These are phyloP conservation scores for Drosophila asahinai DNA, from an alignment of 1,140 invertebrate species.

Conservation along the genomic window DNA sequence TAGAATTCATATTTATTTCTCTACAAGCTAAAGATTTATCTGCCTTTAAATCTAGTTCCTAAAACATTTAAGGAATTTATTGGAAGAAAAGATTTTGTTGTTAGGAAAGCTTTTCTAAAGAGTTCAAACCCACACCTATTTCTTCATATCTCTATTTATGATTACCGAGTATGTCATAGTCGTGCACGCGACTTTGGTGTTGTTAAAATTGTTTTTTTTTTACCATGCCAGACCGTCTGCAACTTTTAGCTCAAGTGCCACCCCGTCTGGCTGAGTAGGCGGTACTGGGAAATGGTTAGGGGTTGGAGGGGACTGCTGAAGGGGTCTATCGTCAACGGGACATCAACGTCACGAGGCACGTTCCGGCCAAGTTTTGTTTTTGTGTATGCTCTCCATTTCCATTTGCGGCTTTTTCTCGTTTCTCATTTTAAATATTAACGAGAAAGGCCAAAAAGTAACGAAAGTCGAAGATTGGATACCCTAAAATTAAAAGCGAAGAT, in stretches of 20 bases:
- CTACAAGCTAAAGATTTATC: too few species aligned
- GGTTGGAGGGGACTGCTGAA: constrained; percentile 9
- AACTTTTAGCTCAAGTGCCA: constrained; percentile 70
- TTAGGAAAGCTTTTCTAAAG: rapidly evolving
- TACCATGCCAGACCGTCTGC: constrained; percentile 54
- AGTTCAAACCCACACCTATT: background rate
- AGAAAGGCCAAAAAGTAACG: background rate
- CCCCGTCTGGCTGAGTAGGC: constrained; percentile 51
- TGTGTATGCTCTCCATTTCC: constrained; percentile 35
- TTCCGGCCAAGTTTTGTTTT: constrained; percentile 26
- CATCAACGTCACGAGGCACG: constrained; percentile 48
- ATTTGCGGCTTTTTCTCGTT: constrained; percentile 48
- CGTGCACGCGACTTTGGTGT: constrained; percentile 2
- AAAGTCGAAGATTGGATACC: background rate
- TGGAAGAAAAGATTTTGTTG: too few species aligned
- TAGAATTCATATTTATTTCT: too few species aligned
- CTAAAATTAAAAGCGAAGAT: too few species aligned
- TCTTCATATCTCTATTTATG: background rate
- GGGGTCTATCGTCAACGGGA: constrained; percentile 40
- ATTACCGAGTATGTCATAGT: constrained; percentile 9
- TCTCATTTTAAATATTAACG: constrained; percentile 70
- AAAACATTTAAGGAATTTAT: too few species aligned
- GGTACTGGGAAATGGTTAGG: constrained; percentile 17
- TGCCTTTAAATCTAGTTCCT: too few species aligned
- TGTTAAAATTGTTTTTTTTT: constrained; percentile 21